These are phyloP conservation scores for Tinea pellionella DNA, from an alignment of 2,888 invertebrate genomes.

Conservation along the genomic window DNA sequence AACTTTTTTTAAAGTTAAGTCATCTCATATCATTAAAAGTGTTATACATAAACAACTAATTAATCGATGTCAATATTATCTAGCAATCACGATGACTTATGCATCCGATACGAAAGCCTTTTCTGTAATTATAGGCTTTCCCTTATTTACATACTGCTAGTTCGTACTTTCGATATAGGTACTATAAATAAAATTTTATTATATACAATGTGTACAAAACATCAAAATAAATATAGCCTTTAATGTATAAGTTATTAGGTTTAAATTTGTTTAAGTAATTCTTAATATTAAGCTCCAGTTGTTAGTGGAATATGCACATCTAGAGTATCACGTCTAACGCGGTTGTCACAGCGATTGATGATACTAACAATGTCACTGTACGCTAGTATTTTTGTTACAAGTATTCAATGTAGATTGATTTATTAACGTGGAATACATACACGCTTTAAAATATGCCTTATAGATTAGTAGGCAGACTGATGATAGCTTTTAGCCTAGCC, in stretches of 20 bases:
- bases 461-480: too few relatives aligned
- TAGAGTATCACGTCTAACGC: neutral
- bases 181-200: neutral
- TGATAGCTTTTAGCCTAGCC: too few relatives aligned
- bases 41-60: constrained; percentile 30
- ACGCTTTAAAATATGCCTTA: too few relatives aligned
- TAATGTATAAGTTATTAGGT: neutral
- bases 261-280: neutral
- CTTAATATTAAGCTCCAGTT: neutral
- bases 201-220: neutral
- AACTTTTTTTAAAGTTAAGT: too few relatives aligned
- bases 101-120: constrained; percentile 32
- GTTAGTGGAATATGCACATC: neutral
- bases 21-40: neutral
- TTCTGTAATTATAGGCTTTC: constrained; percentile 37
- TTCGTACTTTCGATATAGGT: constrained; percentile 8
- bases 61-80: constrained; percentile 27
- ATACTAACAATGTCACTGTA: neutral
- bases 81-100: constrained; percentile 21
- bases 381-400: neutral
- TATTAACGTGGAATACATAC: too few relatives aligned
- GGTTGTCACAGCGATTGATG: neutral
- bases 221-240: neutral
- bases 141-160: constrained; percentile 36
- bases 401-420: neutral